Conservation (phyloP, 2,113 vertebrate genomes). For the Monopterus albus region DNA sequence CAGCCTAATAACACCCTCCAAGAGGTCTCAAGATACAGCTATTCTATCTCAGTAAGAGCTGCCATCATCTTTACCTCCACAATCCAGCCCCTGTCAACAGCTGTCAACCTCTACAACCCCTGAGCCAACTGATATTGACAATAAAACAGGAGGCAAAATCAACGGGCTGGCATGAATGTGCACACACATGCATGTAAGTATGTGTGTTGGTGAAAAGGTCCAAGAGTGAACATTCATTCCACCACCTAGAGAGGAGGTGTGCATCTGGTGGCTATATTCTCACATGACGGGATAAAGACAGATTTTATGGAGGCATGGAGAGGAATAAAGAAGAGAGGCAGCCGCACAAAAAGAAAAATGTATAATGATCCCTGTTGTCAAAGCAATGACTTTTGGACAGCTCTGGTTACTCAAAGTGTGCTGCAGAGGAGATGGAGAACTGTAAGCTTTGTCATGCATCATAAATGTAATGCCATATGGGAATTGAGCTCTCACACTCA, state of each 20-base stretch:
- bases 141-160: slow-evolving; percentile 72
- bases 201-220: slow-evolving; percentile 39
- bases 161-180: slow-evolving; percentile 39
- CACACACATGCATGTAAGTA: slow-evolving; percentile 50
- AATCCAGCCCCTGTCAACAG: slow-evolving; percentile 66
- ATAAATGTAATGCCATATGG: slow-evolving; percentile 71
- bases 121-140: slow-evolving; percentile 71
- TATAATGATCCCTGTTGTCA: slow-evolving; percentile 69
- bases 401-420: slow-evolving; percentile 54
- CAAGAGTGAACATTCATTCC: slow-evolving; percentile 44
- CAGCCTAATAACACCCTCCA: slow-evolving; percentile 73
- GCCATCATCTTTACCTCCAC: slow-evolving; percentile 70
- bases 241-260: slow-evolving; percentile 38
- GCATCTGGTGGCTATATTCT: slow-evolving; percentile 48
- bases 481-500: slow-evolving; percentile 47
- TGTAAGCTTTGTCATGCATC: slow-evolving; percentile 70
- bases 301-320: slow-evolving; percentile 59
- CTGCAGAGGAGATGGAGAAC: slow-evolving; percentile 65
- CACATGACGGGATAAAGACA: slow-evolving; percentile 46
- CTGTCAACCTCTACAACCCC: slow-evolving; percentile 62
- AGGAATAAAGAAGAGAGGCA: slow-evolving; percentile 65
- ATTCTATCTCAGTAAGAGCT: slow-evolving; percentile 67
- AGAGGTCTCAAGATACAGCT: slow-evolving; percentile 66
- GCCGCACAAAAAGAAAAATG: slow-evolving; percentile 60
- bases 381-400: slow-evolving; percentile 71